Base-by-base conservation (phyloP, 2,888 invertebrate species). In the Drosophila siamana region DNA sequence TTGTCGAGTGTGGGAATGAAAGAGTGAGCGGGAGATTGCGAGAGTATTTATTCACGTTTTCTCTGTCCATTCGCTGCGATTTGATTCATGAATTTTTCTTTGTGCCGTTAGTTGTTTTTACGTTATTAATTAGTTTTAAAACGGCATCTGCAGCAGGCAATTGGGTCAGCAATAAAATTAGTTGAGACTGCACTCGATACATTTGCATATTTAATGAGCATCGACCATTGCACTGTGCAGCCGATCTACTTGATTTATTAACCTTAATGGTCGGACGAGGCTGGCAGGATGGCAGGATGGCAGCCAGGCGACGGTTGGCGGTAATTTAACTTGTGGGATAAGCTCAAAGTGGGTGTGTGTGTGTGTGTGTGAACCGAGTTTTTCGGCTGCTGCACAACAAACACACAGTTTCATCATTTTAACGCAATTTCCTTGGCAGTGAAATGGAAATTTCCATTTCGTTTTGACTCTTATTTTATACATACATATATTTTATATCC, bases 341-440 rank as follows among this genome's bases (percentile, higher is more conserved):
- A 55, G 74, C 30, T 38, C n/a, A n/a, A n/a, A n/a, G n/a, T n/a
- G n/a, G n/a, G n/a, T n/a, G n/a, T n/a, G n/a, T n/a, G n/a, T 56
- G 28, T 19, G 28, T 16, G 1, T 48, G 11, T 60, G 19, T 36
- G 24, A 13, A 26, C 33, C n/a, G n/a, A n/a, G n/a, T 59, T 60
- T 62, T 61, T 55, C 36, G 61, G 47, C 52, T 56, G 62, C 38
- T 40, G 55, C 44, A 70, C 59, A 55, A 16, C 60, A 51, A 22
- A 22, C n/a, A 33, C 63, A 68, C 56, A 76, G 40, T 71, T 80
- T 83, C 71, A 83, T 86, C 80, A 80, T 80, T 83, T 80, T 83
- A 83, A 83, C 78, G 69, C 87, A 85, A 77, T 75, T 79, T 77
- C 61, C 68, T 70, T 75, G 69, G 71, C 71, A 85, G 63, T 69